A percentile compares a stretch with the other conserved stretches of the same genome.
Conservation (phyloP, 2,888 invertebrate species). For the Crepidodera aurea region DNA sequence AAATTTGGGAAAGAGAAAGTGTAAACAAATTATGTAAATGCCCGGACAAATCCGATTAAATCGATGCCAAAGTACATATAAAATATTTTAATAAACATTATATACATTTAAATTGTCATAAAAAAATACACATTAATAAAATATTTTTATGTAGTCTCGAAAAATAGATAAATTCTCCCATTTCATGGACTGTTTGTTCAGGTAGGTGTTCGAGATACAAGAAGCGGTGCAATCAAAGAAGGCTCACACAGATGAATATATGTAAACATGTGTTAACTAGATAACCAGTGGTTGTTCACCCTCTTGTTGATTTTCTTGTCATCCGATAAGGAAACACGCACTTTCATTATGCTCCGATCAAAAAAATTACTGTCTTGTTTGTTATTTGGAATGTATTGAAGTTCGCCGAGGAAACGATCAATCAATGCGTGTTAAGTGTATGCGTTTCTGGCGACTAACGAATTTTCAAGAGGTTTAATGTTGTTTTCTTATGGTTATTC, state of each 20-base stretch:
- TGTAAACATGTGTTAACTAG: slow-evolving; percentile 52
- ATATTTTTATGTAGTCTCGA: too few species aligned
- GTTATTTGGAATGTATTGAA: slow-evolving; percentile 36
- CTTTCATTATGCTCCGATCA: slow-evolving; percentile 36
- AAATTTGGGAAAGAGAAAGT: too few species aligned
- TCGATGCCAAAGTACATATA: not conserved
- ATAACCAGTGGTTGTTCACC: slow-evolving; percentile 49
- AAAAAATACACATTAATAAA: too few species aligned
- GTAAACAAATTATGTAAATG: too few species aligned
- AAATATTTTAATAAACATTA: too few species aligned
- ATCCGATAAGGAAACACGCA: slow-evolving; percentile 43
- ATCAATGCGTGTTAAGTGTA: slow-evolving; percentile 30
- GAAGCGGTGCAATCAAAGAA: slow-evolving; percentile 42
- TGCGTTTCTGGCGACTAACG: not conserved
- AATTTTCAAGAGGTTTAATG: not conserved
- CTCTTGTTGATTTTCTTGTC: slow-evolving; percentile 45
- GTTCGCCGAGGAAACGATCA: slow-evolving; percentile 37
- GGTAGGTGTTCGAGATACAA: slow-evolving; percentile 40
- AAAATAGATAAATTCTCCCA: not conserved
- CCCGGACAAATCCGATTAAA: too few species aligned
- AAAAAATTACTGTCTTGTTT: slow-evolving; percentile 39
- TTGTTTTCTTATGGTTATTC: too few species aligned
- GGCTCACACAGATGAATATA: slow-evolving; percentile 46
- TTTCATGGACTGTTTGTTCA: slow-evolving; percentile 44
- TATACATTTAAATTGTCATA: not conserved